Conservation (phyloP, 1,140 invertebrate species). For the Neodiprion fabricii region DNA sequence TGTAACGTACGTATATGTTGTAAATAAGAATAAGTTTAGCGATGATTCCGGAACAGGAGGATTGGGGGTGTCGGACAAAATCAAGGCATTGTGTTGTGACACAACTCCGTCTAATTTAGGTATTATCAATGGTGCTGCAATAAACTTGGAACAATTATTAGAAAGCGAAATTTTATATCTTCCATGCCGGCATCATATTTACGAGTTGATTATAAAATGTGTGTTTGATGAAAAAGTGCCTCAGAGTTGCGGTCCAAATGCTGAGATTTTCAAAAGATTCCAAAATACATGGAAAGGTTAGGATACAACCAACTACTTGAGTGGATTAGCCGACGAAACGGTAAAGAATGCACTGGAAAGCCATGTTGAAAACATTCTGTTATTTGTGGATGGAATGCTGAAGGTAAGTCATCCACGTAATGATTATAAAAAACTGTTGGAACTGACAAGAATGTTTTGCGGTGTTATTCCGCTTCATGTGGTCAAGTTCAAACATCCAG, state of each 20-base stretch:
- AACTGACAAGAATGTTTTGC: constrained; percentile 49
- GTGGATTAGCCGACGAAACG: constrained; percentile 16
- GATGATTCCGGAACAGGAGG: no score
- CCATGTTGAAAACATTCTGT: constrained; percentile 25
- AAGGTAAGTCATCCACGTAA: constrained; percentile 32
- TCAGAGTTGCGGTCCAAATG: constrained; percentile 20
- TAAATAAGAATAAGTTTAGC: no score
- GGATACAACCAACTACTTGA: constrained; percentile 13
- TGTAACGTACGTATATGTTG: no score
- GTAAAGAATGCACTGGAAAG: constrained; percentile 19
- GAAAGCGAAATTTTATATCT: constrained; percentile 28
- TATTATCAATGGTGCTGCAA: not conserved
- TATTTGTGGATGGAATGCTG: constrained; percentile 23
- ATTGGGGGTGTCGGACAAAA: no score
- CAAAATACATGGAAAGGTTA: constrained; percentile 21
- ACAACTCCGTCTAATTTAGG: not conserved
- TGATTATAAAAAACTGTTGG: constrained; percentile 52
- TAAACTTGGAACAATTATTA: constrained; percentile 27
- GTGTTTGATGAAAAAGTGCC: constrained; percentile 26
- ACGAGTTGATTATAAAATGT: constrained; percentile 28
- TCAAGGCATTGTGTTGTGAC: not conserved
- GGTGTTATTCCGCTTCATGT: constrained; percentile 18
- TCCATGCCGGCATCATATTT: constrained; percentile 30
- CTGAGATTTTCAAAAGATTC: constrained; percentile 30
- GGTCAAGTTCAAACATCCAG: constrained; percentile 48